Base-by-base conservation (phyloP, 2,797 vertebrate genomes). In the Glyptemys insculpta region DNA sequence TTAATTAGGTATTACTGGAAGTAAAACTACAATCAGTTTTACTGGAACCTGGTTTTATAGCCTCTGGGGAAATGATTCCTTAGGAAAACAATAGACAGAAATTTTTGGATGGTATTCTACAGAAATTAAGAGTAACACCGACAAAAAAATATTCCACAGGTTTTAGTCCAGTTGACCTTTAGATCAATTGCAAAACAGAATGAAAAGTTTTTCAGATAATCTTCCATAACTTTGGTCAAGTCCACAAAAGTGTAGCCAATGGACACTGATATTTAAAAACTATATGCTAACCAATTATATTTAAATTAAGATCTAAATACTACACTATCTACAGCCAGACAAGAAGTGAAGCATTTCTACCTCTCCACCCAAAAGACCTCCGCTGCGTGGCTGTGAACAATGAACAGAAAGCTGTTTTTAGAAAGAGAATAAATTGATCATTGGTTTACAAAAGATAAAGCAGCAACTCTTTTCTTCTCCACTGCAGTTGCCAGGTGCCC, bases 301-400 rank as follows among this genome's bases (percentile, higher is more conserved):
- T 93, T 91, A 92, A 97, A 44, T 94, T 0, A 0, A 97, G 81
- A 92, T 93, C 96, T 95, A 98, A 98, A 98, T 95, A 97, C 98
- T 97, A 98, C 97, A 97, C 98, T 99, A 99, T 98, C 98, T 99
- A 99, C 95, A 98, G 98, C 98, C 99, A 98, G 97, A 98, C 97
- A 99, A 99, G 98, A 99, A 98, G 98, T 94, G 98, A 98, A 98
- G 98, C 98, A 94, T 98, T 98, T 99, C 99, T 99, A 99, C 99
- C 99, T 99, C 99, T 99, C 98, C 98, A 99, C 98, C 98, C 99
- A 98, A 99, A 98, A 98, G 99, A 99, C 99, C 99, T 99, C 99
- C 99, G 98, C 95, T 99, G 98, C 97, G 98, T 98, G 97, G 99
- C 99, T 99, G 99, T 92, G 96, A 99, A 99, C 98, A 99, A 99